Evolutionary conservation across 1,140 invertebrate species (phyloP).

Genomic region (Lineus longissimus): DNA sequence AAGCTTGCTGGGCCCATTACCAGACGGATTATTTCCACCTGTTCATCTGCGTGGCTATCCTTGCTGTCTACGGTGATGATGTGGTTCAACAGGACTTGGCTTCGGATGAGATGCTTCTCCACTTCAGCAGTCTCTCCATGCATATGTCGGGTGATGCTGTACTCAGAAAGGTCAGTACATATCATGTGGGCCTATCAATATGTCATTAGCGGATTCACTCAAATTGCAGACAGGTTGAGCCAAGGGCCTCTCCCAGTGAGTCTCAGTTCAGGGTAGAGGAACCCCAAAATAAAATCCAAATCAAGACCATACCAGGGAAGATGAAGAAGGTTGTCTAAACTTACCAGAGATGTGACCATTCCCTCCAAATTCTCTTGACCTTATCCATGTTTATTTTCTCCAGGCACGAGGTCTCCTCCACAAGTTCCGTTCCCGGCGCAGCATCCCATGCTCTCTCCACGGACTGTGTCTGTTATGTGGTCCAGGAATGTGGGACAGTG

Average conservation of each 20-base stretch:
- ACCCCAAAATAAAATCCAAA: no score
- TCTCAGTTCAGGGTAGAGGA: no score
- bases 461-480: slow-evolving; percentile 82
- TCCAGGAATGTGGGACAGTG: slow-evolving; percentile 89
- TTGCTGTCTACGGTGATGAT: slow-evolving; percentile 82
- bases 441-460: slow-evolving; percentile 82
- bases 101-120: slow-evolving; percentile 87
- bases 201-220: not conserved
- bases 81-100: slow-evolving; percentile 83
- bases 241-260: no score
- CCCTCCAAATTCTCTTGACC: no score
- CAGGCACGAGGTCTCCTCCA: slow-evolving; percentile 82
- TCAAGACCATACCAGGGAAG: no score
- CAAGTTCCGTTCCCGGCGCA: slow-evolving; percentile 77
- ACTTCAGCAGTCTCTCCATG: slow-evolving; percentile 92
- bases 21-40: slow-evolving; percentile 89
- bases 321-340: no score
- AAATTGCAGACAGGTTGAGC: no score
- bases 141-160: slow-evolving; percentile 92
- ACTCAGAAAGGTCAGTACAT: slow-evolving; percentile 67
- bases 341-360: no score
- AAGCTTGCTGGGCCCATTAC: slow-evolving; percentile 91
- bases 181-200: not conserved
- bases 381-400: slow-evolving; percentile 21
- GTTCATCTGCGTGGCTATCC: slow-evolving; percentile 84